Evolutionary conservation across 2,113 vertebrate genomes (phyloP).

Genomic region (Tragelaphus strepsiceros): DNA sequence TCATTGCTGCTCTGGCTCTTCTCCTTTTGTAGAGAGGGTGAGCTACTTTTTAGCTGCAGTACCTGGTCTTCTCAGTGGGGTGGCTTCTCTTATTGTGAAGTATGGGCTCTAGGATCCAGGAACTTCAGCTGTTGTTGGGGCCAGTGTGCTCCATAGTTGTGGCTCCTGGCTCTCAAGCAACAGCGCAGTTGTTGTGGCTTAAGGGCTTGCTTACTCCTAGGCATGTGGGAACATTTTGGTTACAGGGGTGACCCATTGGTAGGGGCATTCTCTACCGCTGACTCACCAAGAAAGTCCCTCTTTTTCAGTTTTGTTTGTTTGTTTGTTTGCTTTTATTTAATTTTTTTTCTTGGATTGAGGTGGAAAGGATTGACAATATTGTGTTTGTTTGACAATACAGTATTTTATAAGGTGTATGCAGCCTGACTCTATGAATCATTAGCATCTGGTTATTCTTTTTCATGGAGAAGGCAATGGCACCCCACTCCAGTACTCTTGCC

Average conservation of each 20-base stretch:
- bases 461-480: background rate
- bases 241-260: background rate
- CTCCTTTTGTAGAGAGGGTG: background rate
- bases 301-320: background rate
- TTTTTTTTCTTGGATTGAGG: background rate
- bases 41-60: background rate
- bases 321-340: background rate
- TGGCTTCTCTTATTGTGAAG: background rate
- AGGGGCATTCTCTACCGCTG: background rate
- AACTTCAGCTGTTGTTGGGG: background rate
- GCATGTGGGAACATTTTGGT: background rate
- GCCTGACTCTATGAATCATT: background rate
- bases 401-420: background rate
- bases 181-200: accelerated
- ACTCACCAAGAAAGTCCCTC: background rate
- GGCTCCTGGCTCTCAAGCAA: background rate
- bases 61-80: accelerated
- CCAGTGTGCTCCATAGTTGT: background rate
- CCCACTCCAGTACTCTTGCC: no score
- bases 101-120: background rate
- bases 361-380: background rate
- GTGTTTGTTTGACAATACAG: background rate
- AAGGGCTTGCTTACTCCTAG: background rate
- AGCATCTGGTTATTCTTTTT: background rate
- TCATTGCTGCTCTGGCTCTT: background rate